Evolutionary conservation across 2,113 vertebrate species (phyloP), one percentile per base, ranked within the genome.

Genomic region (Apodemus sylvaticus): DNA sequence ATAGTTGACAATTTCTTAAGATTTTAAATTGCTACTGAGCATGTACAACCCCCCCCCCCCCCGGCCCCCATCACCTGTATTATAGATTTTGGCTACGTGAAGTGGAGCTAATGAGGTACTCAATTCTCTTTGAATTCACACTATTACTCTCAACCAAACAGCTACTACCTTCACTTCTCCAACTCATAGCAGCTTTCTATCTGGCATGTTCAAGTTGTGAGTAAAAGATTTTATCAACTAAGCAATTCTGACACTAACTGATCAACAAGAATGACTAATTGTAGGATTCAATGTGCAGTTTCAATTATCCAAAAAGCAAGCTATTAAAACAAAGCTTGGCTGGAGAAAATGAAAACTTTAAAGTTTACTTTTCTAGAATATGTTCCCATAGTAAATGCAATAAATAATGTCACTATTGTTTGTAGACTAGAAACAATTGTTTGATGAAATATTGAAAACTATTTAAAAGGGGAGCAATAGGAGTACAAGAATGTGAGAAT

Each of bases 71-170:
- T n/a, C n/a, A n/a, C n/a, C n/a, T n/a, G n/a, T n/a, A n/a, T n/a
- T n/a, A n/a, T n/a, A n/a, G n/a, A n/a, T n/a, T n/a, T n/a, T n/a
- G n/a, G n/a, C n/a, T n/a, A n/a, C n/a, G n/a, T n/a, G n/a, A n/a
- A n/a, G n/a, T n/a, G n/a, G n/a, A n/a, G n/a, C n/a, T n/a, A n/a
- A n/a, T n/a, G n/a, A n/a, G n/a, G n/a, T n/a, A n/a, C n/a, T n/a
- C n/a, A n/a, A n/a, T n/a, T n/a, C n/a, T n/a, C n/a, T n/a, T n/a
- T n/a, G 45, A 48, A 48, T 48, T 48, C 12, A 42, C 7, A 1
- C 0, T 31, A 1, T 2, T 4, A n/a, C n/a, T 0, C 51, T 10
- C 22, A 36, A 26, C 6, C 14, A 53, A 45, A 2, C 0, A 70
- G 11, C 7, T 3, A 53, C n/a, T 2, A 10, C 10, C 79, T 83